Evolutionary conservation across 2,797 vertebrate species (phyloP).

Genomic region (Emydoidea blandingii): DNA sequence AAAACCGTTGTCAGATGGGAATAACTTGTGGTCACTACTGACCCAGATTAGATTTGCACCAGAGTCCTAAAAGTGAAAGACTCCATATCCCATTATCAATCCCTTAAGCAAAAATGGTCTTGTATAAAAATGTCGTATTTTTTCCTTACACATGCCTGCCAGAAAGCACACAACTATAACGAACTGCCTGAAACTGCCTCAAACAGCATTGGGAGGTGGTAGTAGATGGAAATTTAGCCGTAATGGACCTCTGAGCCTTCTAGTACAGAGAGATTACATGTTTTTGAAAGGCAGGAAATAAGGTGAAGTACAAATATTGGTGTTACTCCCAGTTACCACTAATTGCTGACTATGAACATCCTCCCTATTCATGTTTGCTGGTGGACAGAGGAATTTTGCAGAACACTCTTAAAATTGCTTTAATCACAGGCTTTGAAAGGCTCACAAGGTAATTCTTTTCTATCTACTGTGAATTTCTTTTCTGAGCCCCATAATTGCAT

Average conservation of each 20-base stretch:
- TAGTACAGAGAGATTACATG: slow-evolving; percentile 12
- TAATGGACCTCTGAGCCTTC: slow-evolving; percentile 53
- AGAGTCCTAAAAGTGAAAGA: slow-evolving; percentile 23
- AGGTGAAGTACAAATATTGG: slow-evolving; percentile 51
- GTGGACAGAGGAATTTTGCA: slow-evolving; percentile 15
- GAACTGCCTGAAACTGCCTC: slow-evolving; percentile 63
- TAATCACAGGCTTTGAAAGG: slow-evolving; percentile 21
- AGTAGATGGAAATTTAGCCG: slow-evolving; percentile 59
- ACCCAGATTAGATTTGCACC: slow-evolving; percentile 39
- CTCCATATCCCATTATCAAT: slow-evolving; percentile 35
- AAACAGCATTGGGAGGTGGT: slow-evolving; percentile 28
- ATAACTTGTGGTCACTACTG: slow-evolving; percentile 38
- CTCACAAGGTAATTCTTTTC: slow-evolving; percentile 33
- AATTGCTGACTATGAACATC: slow-evolving; percentile 42
- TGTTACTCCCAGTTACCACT: slow-evolving; percentile 47
- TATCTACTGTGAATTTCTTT: slow-evolving; percentile 46
- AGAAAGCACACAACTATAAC: slow-evolving; percentile 51
- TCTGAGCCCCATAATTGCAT: neutral
- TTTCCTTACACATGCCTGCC: slow-evolving; percentile 43
- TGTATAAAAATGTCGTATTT: slow-evolving; percentile 62
- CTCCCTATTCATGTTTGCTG: slow-evolving; percentile 31
- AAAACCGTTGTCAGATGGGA: neutral
- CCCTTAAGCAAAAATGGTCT: slow-evolving; percentile 45
- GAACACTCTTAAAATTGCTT: slow-evolving; percentile 38
- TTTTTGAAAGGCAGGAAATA: slow-evolving; percentile 56